Base-by-base conservation (phyloP, 2,888 invertebrate genomes). In the Phortica okadai region DNA sequence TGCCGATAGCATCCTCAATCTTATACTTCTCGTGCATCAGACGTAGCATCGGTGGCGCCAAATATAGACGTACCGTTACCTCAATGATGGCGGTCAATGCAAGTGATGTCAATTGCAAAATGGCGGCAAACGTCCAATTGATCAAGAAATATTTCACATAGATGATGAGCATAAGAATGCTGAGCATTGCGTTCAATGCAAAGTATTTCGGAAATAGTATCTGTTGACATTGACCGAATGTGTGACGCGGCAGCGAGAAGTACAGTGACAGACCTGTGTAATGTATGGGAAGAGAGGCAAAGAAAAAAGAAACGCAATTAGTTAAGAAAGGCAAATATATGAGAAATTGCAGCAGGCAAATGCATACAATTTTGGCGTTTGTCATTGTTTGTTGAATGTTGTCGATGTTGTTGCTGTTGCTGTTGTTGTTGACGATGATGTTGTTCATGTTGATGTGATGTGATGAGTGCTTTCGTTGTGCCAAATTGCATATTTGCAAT, bases 141-240 rank as follows among this genome's bases (percentile, higher is more conserved):
- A 94, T 93, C 14, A 89, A 82, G 66, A 91, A 90, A 73, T 89
- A 90, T 82, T 91, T 91, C 41, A 90, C 87, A 78, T 95, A 97
- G 25, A 95, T 93, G 44, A 95, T 92, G 41, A 96, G 92, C 0
- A 95, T 96, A 59, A 94, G 92, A 66, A 96, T 93, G 89, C 96
- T 96, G 78, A 97, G 92, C 80, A 93, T 90, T 14, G 96, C 94
- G 90, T 97, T 97, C 86, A 97, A 93, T 16, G 95, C 93, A 92
- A 97, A 97, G 92, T 97, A 97, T 86, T 95, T 95, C 1, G 97
- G 97, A 91, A 97, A 97, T 77, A 97, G 92, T 59, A 96, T 94
- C 79, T 96, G 95, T 91, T 98, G 97, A 16, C 97, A 96, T 83
- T 95, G 94, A 0, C 97, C 97, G 91, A 98, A 97, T 81, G 95